Conservation (phyloP, 2,113 vertebrate species). For the Promerops cafer region DNA sequence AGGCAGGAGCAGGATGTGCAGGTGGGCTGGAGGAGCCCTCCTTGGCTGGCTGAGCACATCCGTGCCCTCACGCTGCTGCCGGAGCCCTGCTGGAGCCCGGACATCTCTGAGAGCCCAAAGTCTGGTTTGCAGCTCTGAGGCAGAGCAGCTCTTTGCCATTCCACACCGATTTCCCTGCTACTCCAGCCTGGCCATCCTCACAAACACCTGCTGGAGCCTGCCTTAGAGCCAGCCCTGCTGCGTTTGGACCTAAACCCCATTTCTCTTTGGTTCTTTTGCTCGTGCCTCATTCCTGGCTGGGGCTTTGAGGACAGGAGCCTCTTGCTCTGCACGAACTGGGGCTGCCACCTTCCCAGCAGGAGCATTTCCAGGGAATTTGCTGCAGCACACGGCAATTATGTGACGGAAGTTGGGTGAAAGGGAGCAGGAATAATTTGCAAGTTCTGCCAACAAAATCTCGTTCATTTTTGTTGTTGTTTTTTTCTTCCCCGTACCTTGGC, state of each 20-base stretch:
- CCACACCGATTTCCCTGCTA: not conserved
- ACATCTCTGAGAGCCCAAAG: too few relatives aligned
- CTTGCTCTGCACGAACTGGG: not conserved
- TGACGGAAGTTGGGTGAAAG: not conserved
- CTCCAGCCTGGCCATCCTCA: not conserved
- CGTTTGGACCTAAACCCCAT: not conserved
- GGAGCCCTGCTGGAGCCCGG: not conserved
- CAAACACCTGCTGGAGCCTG: not conserved
- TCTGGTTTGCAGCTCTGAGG: not conserved
- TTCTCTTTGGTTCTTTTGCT: not conserved
- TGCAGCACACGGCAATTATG: not conserved
- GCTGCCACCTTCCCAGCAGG: not conserved
- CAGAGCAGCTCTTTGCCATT: not conserved
- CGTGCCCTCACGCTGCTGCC: not conserved
- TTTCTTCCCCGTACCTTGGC: conserved; percentile 4
- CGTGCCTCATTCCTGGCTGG: not conserved
- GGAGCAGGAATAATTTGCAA: not conserved
- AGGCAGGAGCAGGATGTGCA: not conserved
- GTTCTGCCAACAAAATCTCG: conserved; percentile 13
- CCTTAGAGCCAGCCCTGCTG: not conserved
- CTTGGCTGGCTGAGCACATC: not conserved
- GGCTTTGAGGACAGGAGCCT: not conserved
- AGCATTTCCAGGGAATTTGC: not conserved
- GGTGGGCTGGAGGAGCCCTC: not conserved
- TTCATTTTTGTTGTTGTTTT: not conserved